Conservation (phyloP, 35 echinoderm and acorn worm species). For the Acanthaster planci region DNA sequence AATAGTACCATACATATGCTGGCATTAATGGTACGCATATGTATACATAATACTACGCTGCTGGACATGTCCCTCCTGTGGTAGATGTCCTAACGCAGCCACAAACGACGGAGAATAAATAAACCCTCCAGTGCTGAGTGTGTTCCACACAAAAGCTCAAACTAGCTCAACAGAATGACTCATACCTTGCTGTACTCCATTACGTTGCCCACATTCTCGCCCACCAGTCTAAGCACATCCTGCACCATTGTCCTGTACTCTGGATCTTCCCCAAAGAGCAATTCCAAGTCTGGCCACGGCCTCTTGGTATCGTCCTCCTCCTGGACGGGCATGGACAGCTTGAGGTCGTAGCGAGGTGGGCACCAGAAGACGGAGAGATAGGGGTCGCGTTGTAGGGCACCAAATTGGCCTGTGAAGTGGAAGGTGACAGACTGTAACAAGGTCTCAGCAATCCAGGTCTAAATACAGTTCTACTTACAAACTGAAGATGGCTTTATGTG, state of each 20-base stretch:
- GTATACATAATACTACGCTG: too few relatives aligned
- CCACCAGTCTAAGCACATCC: conserved; percentile 40
- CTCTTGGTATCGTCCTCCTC: conserved; percentile 40
- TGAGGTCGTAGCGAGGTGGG: conserved; percentile 88
- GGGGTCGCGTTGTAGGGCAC: conserved; percentile 81
- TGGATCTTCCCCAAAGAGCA: conserved; percentile 88
- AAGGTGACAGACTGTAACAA: not conserved
- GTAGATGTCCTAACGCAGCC: too few relatives aligned
- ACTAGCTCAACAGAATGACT: not conserved
- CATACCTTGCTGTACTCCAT: conserved; percentile 76
- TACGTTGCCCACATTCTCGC: conserved; percentile 70
- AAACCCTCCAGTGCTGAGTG: too few relatives aligned
- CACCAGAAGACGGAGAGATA: conserved; percentile 93
- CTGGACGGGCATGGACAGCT: conserved; percentile 57
- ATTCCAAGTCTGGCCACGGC: conserved; percentile 93
- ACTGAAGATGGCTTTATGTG: too few relatives aligned
- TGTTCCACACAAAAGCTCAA: too few relatives aligned
- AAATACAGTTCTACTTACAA: too few relatives aligned
- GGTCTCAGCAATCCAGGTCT: too few relatives aligned
- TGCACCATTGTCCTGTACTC: conserved; percentile 71
- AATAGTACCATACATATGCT: too few relatives aligned
- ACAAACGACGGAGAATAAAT: too few relatives aligned
- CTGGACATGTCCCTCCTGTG: too few relatives aligned
- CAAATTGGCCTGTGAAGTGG: conserved; percentile 65
- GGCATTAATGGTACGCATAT: too few relatives aligned